phyloP scores from a whole-genome alignment of 2,797 vertebrate species.

The Synaphobranchus kaupii region DNA sequence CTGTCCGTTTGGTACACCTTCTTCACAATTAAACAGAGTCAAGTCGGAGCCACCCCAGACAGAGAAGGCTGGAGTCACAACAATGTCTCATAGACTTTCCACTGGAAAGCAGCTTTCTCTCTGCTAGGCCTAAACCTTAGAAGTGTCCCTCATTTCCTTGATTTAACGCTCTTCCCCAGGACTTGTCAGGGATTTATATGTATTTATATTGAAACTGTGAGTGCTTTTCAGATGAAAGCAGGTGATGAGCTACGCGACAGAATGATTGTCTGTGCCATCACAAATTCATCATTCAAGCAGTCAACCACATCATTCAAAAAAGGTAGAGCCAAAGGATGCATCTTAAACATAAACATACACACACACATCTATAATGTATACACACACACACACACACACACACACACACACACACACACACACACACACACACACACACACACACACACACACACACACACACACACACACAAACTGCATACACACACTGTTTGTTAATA shows the following conservation, averaged over 20 bases:
- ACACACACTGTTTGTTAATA: too few species aligned
- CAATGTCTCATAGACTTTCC: not conserved
- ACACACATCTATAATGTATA: not conserved
- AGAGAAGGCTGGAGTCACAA: not conserved
- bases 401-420: not conserved
- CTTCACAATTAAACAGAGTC: not conserved
- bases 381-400: not conserved
- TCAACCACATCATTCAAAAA: not conserved
- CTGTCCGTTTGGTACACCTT: not conserved
- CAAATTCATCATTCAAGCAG: not conserved
- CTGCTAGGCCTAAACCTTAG: not conserved
- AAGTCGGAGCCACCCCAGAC: not conserved
- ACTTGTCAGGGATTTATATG: conserved; percentile 1
- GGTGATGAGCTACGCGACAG: not conserved
- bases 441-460: too few species aligned
- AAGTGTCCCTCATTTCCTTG: not conserved
- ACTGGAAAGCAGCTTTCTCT: not conserved
- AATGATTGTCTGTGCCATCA: not conserved
- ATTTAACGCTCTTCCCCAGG: not conserved
- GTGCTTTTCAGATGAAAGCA: not conserved
- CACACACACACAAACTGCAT: too few species aligned
- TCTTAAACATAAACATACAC: not conserved
- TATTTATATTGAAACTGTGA: not conserved
- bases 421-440: not conserved
- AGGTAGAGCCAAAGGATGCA: too few species aligned